These are phyloP conservation scores for Schizopygopsis pylzovi DNA, from an alignment of 2,797 vertebrate species.

Conservation along the genomic window DNA sequence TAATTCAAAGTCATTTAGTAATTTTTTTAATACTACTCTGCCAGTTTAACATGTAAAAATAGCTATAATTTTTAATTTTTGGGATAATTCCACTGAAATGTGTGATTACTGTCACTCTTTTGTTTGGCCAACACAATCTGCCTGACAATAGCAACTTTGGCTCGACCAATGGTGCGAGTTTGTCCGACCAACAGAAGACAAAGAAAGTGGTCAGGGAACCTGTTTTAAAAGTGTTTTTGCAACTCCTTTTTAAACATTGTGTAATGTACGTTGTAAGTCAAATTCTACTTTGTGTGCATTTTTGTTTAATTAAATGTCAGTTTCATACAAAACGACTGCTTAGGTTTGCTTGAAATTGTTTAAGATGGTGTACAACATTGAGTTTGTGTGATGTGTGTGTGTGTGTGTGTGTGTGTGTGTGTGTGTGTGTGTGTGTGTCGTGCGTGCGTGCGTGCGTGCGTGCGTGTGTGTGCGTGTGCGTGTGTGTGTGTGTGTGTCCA, in stretches of 20 bases:
- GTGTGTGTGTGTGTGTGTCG: conserved; percentile 35
- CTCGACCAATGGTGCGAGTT: background rate
- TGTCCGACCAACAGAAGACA: background rate
- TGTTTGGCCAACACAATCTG: background rate
- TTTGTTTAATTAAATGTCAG: background rate
- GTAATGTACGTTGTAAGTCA: background rate
- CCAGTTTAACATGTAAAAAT: background rate
- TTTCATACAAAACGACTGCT: background rate
- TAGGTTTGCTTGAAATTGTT: background rate
- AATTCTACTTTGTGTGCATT: background rate
- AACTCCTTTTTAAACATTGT: background rate
- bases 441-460: conserved; percentile 16
- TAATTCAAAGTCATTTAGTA: background rate
- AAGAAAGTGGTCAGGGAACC: background rate
- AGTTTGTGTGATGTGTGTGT: conserved; percentile 33
- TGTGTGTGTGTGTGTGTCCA: conserved; percentile 31
- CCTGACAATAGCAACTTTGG: background rate
- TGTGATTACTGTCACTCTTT: background rate
- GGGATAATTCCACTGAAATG: background rate
- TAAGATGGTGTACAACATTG: background rate
- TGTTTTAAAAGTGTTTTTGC: background rate
- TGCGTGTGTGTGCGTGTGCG: background rate
- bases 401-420: conserved; percentile 41
- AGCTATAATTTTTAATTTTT: background rate
- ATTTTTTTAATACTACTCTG: background rate